Conservation (phyloP, 2,113 vertebrate genomes). For the Anarhynchus alexandrinus region DNA sequence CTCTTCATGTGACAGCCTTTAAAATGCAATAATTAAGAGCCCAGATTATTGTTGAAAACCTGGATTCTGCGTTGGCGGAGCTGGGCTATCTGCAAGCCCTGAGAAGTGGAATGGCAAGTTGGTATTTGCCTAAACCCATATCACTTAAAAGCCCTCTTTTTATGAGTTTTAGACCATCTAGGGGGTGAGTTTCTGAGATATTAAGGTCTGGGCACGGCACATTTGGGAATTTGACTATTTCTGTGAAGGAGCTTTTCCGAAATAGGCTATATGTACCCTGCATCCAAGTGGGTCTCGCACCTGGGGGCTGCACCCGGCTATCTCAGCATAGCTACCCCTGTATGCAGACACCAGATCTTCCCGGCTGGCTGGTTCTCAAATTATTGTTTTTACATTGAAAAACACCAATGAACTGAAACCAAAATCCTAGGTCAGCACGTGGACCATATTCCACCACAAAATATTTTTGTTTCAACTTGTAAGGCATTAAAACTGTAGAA, state of each 20-base stretch:
- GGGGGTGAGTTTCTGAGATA: background rate
- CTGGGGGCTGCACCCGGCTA: background rate
- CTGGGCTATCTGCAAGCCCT: background rate
- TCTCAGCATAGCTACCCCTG: background rate
- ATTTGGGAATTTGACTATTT: background rate
- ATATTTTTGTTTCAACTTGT: background rate
- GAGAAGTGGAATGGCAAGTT: background rate
- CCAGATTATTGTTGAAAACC: background rate
- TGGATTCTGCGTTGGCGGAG: background rate
- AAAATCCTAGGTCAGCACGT: background rate
- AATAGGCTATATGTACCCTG: background rate
- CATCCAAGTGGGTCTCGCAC: background rate
- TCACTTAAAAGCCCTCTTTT: background rate
- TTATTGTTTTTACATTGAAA: background rate
- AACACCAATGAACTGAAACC: background rate
- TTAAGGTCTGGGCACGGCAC: background rate
- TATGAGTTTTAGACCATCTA: background rate
- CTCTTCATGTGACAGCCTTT: background rate
- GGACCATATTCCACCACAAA: background rate
- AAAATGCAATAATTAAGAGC: background rate
- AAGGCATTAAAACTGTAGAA: background rate
- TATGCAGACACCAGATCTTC: rapidly evolving
- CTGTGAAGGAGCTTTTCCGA: background rate
- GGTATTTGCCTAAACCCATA: background rate
- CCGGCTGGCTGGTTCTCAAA: background rate